These are phyloP conservation scores for Eristalis intricaria DNA, from an alignment of 2,888 invertebrate genomes.

Conservation along the genomic window DNA sequence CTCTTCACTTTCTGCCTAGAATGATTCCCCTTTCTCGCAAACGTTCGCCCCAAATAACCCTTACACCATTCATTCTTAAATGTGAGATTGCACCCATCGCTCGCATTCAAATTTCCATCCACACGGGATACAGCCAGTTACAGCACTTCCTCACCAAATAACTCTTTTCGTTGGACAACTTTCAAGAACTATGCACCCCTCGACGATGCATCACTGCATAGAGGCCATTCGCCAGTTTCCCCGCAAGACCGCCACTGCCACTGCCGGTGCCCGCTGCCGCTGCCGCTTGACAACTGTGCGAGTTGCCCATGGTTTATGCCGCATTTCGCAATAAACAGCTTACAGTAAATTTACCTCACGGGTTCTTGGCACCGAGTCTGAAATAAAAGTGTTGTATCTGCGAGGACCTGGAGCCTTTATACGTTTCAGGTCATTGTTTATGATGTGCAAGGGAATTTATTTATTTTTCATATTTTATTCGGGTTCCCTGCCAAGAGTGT, in stretches of 20 bases:
- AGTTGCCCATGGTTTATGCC: conserved; percentile 41
- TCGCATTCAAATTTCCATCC: neutral
- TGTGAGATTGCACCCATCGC: neutral
- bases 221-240: neutral
- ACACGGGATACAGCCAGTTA: neutral
- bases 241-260: neutral
- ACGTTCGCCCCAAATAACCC: too few species aligned
- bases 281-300: conserved; percentile 27
- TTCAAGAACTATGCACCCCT: conserved; percentile 36
- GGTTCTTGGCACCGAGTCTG: conserved; percentile 52
- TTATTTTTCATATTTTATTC: conserved; percentile 57
- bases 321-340: conserved; percentile 66
- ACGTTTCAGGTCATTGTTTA: conserved; percentile 69
- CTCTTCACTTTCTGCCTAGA: too few species aligned
- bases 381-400: conserved; percentile 68
- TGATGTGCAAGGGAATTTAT: conserved; percentile 62
- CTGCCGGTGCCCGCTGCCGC: neutral
- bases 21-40: too few species aligned
- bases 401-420: conserved; percentile 51
- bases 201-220: conserved; percentile 26
- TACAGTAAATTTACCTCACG: conserved; percentile 68
- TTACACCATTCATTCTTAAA: neutral
- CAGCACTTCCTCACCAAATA: conserved; percentile 1
- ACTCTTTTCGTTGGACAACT: conserved; percentile 34
- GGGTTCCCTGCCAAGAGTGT: conserved; percentile 50